Evolutionary conservation across 2,113 vertebrate species (phyloP).

Genomic region (Eulemur macaco): DNA sequence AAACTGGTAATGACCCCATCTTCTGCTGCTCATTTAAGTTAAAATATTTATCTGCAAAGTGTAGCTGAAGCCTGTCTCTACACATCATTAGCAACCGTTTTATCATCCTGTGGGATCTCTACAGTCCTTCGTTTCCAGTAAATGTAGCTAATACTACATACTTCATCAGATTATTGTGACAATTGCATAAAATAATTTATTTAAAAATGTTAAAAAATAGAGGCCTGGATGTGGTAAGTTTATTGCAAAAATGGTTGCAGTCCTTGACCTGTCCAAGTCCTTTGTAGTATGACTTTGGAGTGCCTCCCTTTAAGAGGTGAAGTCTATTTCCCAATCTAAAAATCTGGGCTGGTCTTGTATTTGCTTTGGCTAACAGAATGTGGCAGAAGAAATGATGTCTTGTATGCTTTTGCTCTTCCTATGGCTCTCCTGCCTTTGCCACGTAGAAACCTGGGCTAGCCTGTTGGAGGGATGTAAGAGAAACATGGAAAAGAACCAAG

Average conservation of each 20-base stretch:
- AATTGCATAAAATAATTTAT: neutral
- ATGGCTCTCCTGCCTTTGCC: neutral
- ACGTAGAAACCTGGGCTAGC: neutral
- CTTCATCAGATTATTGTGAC: neutral
- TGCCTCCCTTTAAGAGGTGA: neutral
- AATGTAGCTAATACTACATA: neutral
- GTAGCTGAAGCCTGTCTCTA: neutral
- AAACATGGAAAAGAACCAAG: neutral
- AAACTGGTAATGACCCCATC: slow-evolving; percentile 18
- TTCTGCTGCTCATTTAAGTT: slow-evolving; percentile 32
- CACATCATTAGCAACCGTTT: neutral
- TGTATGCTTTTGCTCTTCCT: neutral
- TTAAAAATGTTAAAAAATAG: neutral
- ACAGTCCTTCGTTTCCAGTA: neutral
- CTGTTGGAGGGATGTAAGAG: neutral
- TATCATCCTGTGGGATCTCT: neutral
- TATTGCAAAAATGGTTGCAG: slow-evolving; percentile 1
- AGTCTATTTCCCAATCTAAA: neutral
- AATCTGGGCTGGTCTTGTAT: neutral
- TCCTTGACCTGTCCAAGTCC: neutral
- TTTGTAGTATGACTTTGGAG: neutral
- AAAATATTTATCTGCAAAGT: slow-evolving; percentile 39
- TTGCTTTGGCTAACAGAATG: neutral
- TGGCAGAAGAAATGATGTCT: neutral
- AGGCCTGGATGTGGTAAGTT: neutral